phyloP scores from a whole-genome alignment of 2,113 vertebrate species.

The Nyctereutes procyonoides region DNA sequence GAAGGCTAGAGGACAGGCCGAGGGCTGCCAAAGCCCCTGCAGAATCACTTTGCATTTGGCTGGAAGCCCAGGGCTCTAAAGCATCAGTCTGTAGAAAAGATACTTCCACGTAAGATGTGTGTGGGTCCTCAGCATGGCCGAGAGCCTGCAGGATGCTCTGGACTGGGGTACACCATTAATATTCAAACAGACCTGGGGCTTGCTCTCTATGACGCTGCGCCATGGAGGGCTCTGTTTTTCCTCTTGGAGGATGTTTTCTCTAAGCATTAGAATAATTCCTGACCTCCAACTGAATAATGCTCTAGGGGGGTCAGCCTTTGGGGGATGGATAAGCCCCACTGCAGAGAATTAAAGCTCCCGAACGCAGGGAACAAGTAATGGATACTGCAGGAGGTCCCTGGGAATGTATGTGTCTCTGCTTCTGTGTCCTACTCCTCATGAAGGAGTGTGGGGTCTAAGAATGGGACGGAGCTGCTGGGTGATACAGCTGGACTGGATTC shows the following conservation, averaged over 20 bases:
- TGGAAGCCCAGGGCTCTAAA: neutral
- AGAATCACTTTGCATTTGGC: neutral
- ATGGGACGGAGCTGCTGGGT: neutral
- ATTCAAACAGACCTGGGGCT: neutral
- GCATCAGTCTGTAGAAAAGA: conserved; percentile 14
- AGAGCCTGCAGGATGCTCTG: neutral
- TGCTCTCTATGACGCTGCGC: rapidly evolving
- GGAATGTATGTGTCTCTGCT: neutral
- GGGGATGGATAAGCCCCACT: neutral
- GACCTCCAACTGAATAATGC: neutral
- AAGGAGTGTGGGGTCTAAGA: neutral
- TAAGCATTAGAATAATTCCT: conserved; percentile 44
- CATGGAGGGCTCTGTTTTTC: conserved; percentile 18
- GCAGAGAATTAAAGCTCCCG: neutral
- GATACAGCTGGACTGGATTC: neutral
- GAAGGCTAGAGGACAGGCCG: neutral
- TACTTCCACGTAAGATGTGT: conserved; percentile 23
- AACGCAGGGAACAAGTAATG: conserved; percentile 28
- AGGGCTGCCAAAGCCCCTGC: neutral
- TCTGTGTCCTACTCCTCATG: neutral
- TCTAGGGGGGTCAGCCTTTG: neutral
- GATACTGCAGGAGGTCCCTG: neutral
- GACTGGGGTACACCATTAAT: neutral
- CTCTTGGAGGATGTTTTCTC: conserved; percentile 20
- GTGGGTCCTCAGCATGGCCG: neutral